A percentile compares a stretch with the other conserved stretches of the same genome.
Conservation (phyloP, 2,113 vertebrate genomes). For the Nothobranchius furzeri region DNA sequence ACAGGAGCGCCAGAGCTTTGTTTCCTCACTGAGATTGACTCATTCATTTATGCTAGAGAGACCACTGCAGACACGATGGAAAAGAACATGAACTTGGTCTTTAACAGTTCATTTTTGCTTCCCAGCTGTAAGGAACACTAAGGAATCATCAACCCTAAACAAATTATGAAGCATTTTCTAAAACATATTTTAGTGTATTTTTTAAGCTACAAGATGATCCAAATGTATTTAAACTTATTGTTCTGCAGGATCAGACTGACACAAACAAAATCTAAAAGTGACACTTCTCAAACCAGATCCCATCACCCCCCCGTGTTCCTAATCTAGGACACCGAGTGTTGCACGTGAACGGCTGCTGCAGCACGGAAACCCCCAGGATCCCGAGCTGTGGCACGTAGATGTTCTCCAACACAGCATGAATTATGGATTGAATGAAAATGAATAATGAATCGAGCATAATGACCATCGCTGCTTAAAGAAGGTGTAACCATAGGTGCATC, state of each 20-base stretch:
- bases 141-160: too few relatives aligned
- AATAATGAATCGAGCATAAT: constrained; percentile 64
- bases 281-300: not conserved
- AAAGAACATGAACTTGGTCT: too few relatives aligned
- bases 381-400: constrained; percentile 23
- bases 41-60: too few relatives aligned
- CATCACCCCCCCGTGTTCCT: constrained; percentile 5
- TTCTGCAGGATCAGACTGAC: not conserved
- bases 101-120: too few relatives aligned
- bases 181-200: too few relatives aligned
- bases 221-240: not conserved
- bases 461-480: constrained; percentile 25
- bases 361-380: constrained; percentile 7
- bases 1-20: too few relatives aligned
- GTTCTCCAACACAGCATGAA: constrained; percentile 51
- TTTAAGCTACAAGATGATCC: too few relatives aligned
- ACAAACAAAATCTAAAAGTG: not conserved
- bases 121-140: too few relatives aligned
- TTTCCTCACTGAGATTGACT: too few relatives aligned
- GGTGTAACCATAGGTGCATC: constrained; percentile 19
- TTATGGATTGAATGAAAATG: constrained; percentile 64
- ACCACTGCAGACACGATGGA: too few relatives aligned
- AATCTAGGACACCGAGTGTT: constrained; percentile 53
- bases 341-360: constrained; percentile 14
- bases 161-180: too few relatives aligned